These are phyloP conservation scores for Ericerus pela DNA, from an alignment of 1,140 invertebrate species.

Conservation along the genomic window DNA sequence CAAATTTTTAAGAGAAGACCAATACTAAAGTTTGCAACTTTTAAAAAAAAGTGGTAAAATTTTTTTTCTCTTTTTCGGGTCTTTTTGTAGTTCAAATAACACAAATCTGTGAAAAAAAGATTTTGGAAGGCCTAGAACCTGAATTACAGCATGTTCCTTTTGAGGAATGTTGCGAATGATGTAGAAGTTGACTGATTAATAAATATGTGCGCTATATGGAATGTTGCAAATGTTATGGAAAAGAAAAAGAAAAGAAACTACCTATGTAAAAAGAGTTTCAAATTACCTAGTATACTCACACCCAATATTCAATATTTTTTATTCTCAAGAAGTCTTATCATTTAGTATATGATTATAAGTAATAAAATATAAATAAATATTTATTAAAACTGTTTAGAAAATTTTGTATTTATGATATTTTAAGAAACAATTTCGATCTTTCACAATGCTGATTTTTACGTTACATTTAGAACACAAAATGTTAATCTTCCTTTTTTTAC, in stretches of 20 bases:
- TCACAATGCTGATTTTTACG: constrained; percentile 1
- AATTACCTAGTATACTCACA: background rate
- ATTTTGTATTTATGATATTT: constrained; percentile 6
- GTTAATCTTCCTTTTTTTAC: background rate
- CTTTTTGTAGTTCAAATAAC: background rate
- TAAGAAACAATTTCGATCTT: constrained; percentile 11
- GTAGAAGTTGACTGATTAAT: background rate
- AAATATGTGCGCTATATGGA: background rate
- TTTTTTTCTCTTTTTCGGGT: background rate
- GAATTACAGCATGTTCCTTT: background rate
- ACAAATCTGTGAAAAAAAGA: background rate
- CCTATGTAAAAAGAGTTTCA: background rate
- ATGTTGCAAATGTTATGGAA: background rate
- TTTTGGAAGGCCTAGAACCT: background rate
- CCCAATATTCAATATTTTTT: background rate
- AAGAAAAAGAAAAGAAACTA: background rate
- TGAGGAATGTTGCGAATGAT: background rate
- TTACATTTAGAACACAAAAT: constrained; percentile 7
- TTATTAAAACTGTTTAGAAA: too few species aligned
- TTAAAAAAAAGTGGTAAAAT: background rate
- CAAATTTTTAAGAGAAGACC: too few species aligned
- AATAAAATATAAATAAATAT: too few species aligned
- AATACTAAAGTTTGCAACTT: background rate
- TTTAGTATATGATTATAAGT: background rate
- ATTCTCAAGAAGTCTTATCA: background rate